Evolutionary conservation across 2,888 invertebrate species (phyloP).

Genomic region (Coelinius sp.): DNA sequence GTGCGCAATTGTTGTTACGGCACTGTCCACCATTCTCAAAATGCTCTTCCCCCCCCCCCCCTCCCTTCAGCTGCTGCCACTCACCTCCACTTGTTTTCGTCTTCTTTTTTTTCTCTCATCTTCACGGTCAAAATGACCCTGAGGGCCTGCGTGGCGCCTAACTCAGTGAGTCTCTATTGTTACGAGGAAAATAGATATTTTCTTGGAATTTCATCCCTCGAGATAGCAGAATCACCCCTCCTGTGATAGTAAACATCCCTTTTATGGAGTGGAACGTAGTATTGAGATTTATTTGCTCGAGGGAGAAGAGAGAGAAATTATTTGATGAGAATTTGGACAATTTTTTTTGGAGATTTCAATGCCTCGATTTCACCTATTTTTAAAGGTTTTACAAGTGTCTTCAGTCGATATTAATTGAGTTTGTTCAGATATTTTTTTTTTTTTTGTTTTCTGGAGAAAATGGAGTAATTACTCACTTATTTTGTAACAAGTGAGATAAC

Average conservation of each 20-base stretch:
- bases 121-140: constrained; percentile 9
- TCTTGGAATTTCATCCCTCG: constrained; percentile 10
- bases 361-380: background rate
- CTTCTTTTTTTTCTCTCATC: constrained; percentile 4
- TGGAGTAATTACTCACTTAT: background rate
- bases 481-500: background rate
- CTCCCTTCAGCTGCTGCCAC: too few species aligned
- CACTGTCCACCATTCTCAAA: constrained; percentile 20
- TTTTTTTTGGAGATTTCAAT: constrained; percentile 15
- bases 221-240: background rate
- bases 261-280: background rate
- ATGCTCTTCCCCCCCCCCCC: background rate
- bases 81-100: constrained; percentile 5
- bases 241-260: background rate
- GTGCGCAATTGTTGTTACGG: constrained; percentile 7
- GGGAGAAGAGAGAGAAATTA: background rate
- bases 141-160: constrained; percentile 1
- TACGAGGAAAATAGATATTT: background rate
- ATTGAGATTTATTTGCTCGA: background rate
- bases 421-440: too few species aligned
- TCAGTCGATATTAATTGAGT: background rate
- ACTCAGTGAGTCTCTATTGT: background rate
- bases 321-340: background rate
- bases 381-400: background rate
- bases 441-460: background rate